phyloP scores from a whole-genome alignment of 2,113 vertebrate genomes.

The Epinephelus cyanopodus region DNA sequence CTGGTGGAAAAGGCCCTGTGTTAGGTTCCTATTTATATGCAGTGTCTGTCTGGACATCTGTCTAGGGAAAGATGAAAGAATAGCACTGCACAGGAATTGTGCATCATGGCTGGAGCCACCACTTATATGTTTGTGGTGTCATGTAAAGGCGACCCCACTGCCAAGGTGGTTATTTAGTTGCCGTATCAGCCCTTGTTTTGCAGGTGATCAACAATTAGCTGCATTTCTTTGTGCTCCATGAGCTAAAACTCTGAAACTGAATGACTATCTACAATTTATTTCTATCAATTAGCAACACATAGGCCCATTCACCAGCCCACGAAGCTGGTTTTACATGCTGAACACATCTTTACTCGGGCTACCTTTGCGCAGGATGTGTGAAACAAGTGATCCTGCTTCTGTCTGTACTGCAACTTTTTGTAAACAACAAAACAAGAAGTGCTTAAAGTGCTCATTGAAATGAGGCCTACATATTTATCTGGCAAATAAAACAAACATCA shows the following conservation, averaged over 20 bases:
- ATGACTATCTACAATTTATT: neutral
- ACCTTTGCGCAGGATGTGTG: constrained; percentile 19
- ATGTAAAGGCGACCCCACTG: constrained; percentile 23
- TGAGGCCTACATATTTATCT: neutral
- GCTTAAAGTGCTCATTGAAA: constrained; percentile 4
- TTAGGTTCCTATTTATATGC: constrained; percentile 80
- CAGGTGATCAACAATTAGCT: constrained; percentile 10
- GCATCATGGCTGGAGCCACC: constrained; percentile 42
- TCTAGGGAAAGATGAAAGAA: constrained; percentile 76
- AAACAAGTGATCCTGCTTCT: constrained; percentile 9
- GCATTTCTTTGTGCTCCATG: neutral
- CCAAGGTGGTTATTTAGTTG: constrained; percentile 11
- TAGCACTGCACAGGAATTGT: constrained; percentile 65
- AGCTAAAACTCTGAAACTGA: neutral
- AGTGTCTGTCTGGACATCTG: constrained; percentile 81
- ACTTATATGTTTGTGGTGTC: constrained; percentile 39
- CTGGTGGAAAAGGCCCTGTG: constrained; percentile 73
- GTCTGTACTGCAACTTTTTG: constrained; percentile 38
- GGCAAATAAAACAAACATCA: neutral
- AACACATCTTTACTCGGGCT: constrained; percentile 28
- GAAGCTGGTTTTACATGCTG: constrained; percentile 37
- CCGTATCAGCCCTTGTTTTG: constrained; percentile 20
- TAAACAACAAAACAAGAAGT: neutral
- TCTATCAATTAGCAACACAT: constrained; percentile 11
- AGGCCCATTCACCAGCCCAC: neutral